Evolutionary conservation across 2,888 invertebrate species (phyloP).

Genomic region (Abrostola triplasia): DNA sequence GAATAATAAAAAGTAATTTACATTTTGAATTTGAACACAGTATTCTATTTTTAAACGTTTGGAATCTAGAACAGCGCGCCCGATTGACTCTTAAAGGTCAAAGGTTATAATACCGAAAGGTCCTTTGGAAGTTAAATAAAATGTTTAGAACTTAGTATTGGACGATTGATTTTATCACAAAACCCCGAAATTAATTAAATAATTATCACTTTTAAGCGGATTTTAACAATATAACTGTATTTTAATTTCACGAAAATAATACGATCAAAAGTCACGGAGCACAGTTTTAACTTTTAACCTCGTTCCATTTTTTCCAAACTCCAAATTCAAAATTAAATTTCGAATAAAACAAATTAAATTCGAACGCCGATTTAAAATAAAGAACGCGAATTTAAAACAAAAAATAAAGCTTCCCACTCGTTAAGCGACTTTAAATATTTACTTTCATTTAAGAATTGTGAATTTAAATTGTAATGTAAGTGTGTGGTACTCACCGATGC

Average conservation of each 20-base stretch:
- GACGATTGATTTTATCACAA: no score
- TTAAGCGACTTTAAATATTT: background rate
- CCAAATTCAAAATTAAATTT: background rate
- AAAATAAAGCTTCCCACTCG: background rate
- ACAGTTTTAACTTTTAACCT: no score
- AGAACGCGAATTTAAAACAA: background rate
- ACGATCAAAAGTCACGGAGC: no score
- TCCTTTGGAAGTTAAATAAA: no score
- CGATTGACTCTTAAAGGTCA: background rate
- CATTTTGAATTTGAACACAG: background rate
- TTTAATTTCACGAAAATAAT: no score
- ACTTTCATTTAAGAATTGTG: background rate
- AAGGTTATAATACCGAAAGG: background rate
- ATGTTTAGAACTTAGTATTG: no score
- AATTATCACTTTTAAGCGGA: no score
- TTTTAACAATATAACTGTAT: no score
- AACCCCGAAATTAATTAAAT: no score
- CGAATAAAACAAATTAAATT: background rate
- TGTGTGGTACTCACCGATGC: slow-evolving; percentile 65
- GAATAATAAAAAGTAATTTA: background rate
- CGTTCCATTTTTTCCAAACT: background rate
- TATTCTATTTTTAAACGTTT: background rate
- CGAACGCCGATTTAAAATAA: background rate
- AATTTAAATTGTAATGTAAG: background rate
- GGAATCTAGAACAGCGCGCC: background rate